A percentile compares a stretch with the other conserved stretches of the same genome.
Conservation (phyloP, 2,113 vertebrate genomes). For the Stercorarius parasiticus region DNA sequence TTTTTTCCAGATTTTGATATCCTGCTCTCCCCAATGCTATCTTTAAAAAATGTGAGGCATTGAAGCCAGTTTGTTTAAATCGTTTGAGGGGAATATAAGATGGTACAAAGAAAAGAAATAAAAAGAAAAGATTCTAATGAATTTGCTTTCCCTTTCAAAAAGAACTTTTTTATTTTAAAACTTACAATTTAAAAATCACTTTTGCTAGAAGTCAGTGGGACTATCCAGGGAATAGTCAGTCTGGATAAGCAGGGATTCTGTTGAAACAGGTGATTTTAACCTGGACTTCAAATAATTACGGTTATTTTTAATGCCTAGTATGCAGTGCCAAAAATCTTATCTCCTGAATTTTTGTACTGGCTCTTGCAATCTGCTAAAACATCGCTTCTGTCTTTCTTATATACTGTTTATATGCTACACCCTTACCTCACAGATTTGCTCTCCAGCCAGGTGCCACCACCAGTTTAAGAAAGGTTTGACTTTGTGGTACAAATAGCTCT, state of each 20-base stretch:
- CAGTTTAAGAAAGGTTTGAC: neutral
- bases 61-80: neutral
- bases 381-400: neutral
- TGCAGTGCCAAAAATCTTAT: neutral
- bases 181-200: neutral
- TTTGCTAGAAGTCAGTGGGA: neutral
- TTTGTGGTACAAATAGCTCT: neutral
- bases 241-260: neutral
- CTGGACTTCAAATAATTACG: neutral
- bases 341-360: neutral
- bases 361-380: neutral
- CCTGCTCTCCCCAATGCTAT: neutral
- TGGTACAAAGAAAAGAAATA: neutral
- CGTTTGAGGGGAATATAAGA: neutral
- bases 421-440: neutral
- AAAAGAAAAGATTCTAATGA: neutral
- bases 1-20: neutral
- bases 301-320: neutral
- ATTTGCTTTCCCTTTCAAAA: neutral
- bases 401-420: neutral
- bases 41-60: neutral
- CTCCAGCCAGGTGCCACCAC: neutral
- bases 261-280: neutral
- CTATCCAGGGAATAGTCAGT: neutral
- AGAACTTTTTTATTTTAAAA: neutral